phyloP scores from a whole-genome alignment of 2,113 vertebrate species.

The Sardina pilchardus region DNA sequence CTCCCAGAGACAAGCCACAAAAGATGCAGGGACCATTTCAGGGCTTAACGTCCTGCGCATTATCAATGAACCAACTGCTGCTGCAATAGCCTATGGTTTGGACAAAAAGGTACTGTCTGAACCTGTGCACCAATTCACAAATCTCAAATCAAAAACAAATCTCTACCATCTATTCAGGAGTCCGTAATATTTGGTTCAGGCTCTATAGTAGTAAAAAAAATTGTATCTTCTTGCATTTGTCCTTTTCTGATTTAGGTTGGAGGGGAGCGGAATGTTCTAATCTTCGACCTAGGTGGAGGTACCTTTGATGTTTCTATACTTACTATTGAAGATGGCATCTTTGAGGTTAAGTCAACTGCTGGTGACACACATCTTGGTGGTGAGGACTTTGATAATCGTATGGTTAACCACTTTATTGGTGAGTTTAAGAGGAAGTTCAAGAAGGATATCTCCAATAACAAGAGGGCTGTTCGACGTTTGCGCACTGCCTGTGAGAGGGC shows the following conservation, averaged over 20 bases:
- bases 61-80: conserved; percentile 91
- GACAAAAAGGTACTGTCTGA: conserved; percentile 77
- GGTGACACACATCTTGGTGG: conserved; percentile 90
- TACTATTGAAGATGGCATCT: conserved; percentile 92
- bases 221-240: background rate
- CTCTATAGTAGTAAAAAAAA: background rate
- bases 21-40: conserved; percentile 84
- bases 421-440: conserved; percentile 92
- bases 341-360: conserved; percentile 88
- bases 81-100: conserved; percentile 90
- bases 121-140: background rate
- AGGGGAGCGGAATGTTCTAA: conserved; percentile 84
- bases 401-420: conserved; percentile 85
- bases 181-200: too few species aligned
- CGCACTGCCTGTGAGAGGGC: conserved; percentile 87
- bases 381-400: conserved; percentile 89
- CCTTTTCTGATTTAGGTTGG: conserved; percentile 65
- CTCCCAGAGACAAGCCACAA: conserved; percentile 88
- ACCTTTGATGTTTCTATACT: conserved; percentile 90
- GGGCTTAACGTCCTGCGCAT: conserved; percentile 88
- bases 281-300: conserved; percentile 89
- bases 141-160: too few species aligned
- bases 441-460: conserved; percentile 87
- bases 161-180: too few species aligned
- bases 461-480: conserved; percentile 83